Conservation (phyloP, 2,113 vertebrate species). For the Scortum barcoo region DNA sequence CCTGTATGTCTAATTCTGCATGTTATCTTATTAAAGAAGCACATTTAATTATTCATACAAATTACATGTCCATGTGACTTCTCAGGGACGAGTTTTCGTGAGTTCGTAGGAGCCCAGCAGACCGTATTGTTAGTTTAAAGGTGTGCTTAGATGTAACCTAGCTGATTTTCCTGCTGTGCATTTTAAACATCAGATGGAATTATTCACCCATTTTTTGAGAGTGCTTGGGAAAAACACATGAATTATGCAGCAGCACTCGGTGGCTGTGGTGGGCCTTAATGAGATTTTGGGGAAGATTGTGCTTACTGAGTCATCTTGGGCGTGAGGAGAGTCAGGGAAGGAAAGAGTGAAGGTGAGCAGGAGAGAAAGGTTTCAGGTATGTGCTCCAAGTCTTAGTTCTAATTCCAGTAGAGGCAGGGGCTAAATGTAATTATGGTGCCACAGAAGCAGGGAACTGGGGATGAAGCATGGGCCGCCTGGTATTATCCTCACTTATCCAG, state of each 20-base stretch:
- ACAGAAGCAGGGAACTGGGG: slow-evolving; percentile 14
- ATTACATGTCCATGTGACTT: slow-evolving; percentile 3
- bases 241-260: slow-evolving; percentile 77
- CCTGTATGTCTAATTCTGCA: slow-evolving; percentile 21
- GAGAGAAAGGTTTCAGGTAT: slow-evolving; percentile 41
- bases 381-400: slow-evolving; percentile 40
- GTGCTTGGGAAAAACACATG: slow-evolving; percentile 65
- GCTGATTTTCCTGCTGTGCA: slow-evolving; percentile 60
- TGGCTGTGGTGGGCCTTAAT: slow-evolving; percentile 72
- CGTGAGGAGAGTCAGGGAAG: slow-evolving; percentile 20
- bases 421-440: slow-evolving; percentile 53
- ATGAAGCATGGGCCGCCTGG: not conserved
- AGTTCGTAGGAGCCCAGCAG: not conserved
- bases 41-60: slow-evolving; percentile 9
- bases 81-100: not conserved
- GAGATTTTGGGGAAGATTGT: slow-evolving; percentile 76
- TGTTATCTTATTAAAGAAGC: slow-evolving; percentile 13
- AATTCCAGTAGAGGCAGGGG: slow-evolving; percentile 33
- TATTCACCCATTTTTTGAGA: slow-evolving; percentile 67
- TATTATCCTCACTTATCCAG: slow-evolving; percentile 33
- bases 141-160: slow-evolving; percentile 36
- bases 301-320: slow-evolving; percentile 65
- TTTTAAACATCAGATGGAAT: slow-evolving; percentile 73
- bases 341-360: slow-evolving; percentile 36
- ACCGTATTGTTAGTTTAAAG: slow-evolving; percentile 34